Conservation (phyloP, 2,113 vertebrate genomes). For the Channa argus region DNA sequence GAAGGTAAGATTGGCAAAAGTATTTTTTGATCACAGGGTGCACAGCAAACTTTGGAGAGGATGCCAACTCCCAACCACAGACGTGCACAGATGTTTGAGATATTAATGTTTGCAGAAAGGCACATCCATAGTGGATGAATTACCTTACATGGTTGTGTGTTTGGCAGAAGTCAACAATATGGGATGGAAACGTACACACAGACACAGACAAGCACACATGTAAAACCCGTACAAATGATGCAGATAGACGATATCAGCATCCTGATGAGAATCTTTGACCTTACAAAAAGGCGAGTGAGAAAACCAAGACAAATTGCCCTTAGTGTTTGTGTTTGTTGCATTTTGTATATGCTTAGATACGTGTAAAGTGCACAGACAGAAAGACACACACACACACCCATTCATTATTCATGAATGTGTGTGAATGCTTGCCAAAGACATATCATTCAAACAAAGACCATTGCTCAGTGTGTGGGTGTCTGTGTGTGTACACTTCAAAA, state of each 20-base stretch:
- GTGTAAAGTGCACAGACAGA: conserved; percentile 31
- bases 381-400: conserved; percentile 39
- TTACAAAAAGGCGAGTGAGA: conserved; percentile 35
- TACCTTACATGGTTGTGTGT: conserved; percentile 69
- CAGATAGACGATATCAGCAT: conserved; percentile 54
- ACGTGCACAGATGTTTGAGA: conserved; percentile 70
- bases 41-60: conserved; percentile 64
- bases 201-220: conserved; percentile 33
- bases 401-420: conserved; percentile 76
- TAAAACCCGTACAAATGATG: conserved; percentile 37
- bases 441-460: conserved; percentile 77
- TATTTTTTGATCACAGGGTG: conserved; percentile 72
- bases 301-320: conserved; percentile 69
- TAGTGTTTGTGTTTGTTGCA: conserved; percentile 53
- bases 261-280: conserved; percentile 52
- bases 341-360: conserved; percentile 44
- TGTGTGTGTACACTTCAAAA: conserved; percentile 73
- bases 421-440: conserved; percentile 73
- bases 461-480: conserved; percentile 70
- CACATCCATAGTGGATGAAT: conserved; percentile 47
- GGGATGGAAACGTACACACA: conserved; percentile 48
- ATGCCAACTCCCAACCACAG: conserved; percentile 71
- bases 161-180: conserved; percentile 54
- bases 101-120: conserved; percentile 68
- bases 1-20: conserved; percentile 78